Evolutionary conservation across 2,797 vertebrate genomes (phyloP), one percentile per base, ranked within the genome.

Genomic region (Acanthurus lineatus): DNA sequence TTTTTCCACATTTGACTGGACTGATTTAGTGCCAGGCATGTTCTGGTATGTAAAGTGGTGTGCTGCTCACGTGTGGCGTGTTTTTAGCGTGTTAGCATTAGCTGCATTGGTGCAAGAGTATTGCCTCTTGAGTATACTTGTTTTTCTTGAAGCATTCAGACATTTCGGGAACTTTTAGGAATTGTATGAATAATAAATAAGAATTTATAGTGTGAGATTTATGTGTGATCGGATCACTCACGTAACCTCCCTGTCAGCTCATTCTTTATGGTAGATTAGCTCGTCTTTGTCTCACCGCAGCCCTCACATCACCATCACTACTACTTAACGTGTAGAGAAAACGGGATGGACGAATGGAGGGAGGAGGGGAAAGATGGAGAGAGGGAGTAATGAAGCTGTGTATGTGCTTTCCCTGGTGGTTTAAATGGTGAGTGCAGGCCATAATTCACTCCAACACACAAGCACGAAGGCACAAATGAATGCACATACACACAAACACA

Each of bases 381-480:
- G 69, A 57, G 68, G 77, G 86, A 80, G 85, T 87, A 92, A 89
- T 90, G 87, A 91, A 85, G 66, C 83, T 66, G 69, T 87, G 79
- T 70, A 82, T 87, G 80, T 57, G 57, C 82, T 82, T 81, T 88
- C 86, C 81, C 86, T 77, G 74, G 88, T 91, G 90, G 89, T 76
- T 92, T 91, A 89, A 92, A 92, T 89, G 88, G 85, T 81, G 87
- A 91, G 87, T 77, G 64, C 58, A 58, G 83, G 78, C 79, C 81
- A 83, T 94, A 94, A 94, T 84, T 94, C 92, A 89, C 76, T 76
- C 78, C 66, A 75, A 38, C 38, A 3, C 79, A 69, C 67, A 58
- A 44, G 38, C 72, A 73, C 47, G 22, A 57, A 77, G 42, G 60
- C 73, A 51, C 80, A 86, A 82, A 88, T 83, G 71, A 82, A 85